These are phyloP conservation scores for Drosophila pruinosa DNA, from an alignment of 1,140 invertebrate species.

Conservation along the genomic window DNA sequence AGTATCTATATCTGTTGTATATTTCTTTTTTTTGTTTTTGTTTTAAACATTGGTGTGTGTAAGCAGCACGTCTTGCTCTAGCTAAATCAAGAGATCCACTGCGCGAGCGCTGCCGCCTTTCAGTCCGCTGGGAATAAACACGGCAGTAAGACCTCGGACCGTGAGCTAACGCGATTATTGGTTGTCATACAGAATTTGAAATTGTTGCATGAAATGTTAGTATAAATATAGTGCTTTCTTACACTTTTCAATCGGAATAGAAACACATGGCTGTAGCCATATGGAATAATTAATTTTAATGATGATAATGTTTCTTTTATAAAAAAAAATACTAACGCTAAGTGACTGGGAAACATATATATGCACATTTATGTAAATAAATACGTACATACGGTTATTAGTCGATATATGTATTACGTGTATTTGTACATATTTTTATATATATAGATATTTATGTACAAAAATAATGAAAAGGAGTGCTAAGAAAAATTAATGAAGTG, in stretches of 20 bases:
- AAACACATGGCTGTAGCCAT: no score
- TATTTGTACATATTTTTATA: no score
- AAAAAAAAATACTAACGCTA: no score
- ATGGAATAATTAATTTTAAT: no score
- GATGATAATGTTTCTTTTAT: no score
- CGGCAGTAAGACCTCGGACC: slow-evolving; percentile 46
- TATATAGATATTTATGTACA: no score
- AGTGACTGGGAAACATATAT: no score
- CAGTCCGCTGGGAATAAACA: slow-evolving; percentile 59
- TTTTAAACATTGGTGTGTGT: slow-evolving; percentile 33
- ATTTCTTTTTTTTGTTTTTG: slow-evolving; percentile 12
- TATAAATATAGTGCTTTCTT: slow-evolving; percentile 37
- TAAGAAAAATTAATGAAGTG: no score
- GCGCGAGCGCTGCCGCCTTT: slow-evolving; percentile 55
- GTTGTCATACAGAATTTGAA: slow-evolving; percentile 37
- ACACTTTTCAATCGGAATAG: not conserved
- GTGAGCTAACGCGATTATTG: slow-evolving; percentile 39
- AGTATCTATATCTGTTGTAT: slow-evolving; percentile 38
- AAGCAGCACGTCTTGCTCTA: slow-evolving; percentile 51
- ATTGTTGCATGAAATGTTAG: slow-evolving; percentile 30
- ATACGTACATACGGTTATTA: not conserved
- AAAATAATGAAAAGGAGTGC: no score
- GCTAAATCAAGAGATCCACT: slow-evolving; percentile 61
- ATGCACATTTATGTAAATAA: not conserved
- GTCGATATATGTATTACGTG: no score